These are phyloP conservation scores for Xestoiulus laeticollis DNA, from an alignment of 2,888 invertebrate genomes.

Conservation along the genomic window DNA sequence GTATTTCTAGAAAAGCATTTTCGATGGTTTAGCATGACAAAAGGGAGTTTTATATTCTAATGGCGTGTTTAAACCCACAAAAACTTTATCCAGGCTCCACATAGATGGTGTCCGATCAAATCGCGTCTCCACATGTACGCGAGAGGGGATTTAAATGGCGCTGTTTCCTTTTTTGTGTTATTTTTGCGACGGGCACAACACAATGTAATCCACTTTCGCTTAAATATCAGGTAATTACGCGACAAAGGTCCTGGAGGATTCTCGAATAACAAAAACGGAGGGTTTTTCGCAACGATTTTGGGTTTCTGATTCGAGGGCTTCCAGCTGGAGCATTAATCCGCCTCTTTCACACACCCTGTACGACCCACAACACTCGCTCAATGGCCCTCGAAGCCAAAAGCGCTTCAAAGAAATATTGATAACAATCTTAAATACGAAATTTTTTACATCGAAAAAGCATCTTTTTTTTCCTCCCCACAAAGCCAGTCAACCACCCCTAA, in stretches of 20 bases:
- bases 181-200: neutral
- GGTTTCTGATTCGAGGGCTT: conserved; percentile 8
- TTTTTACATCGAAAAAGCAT: neutral
- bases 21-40: conserved; percentile 13
- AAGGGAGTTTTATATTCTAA: conserved; percentile 34
- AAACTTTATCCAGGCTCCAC: neutral
- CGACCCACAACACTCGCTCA: neutral
- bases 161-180: neutral
- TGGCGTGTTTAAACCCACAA: conserved; percentile 29
- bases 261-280: neutral
- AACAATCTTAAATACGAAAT: conserved; percentile 21
- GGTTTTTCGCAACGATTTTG: neutral
- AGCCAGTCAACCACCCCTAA: conserved; percentile 5
- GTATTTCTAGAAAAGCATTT: neutral
- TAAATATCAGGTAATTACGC: conserved; percentile 41
- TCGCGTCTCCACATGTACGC: neutral
- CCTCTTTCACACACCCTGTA: conserved; percentile 6
- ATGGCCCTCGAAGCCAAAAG: neutral
- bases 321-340: conserved; percentile 31
- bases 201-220: conserved; percentile 38
- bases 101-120: conserved; percentile 13
- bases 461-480: neutral
- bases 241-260: conserved; percentile 28
- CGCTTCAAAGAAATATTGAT: conserved; percentile 23
- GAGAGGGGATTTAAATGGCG: conserved; percentile 34